Conservation (phyloP, 1,140 invertebrate species). For the Teleopsis dalmanni region DNA sequence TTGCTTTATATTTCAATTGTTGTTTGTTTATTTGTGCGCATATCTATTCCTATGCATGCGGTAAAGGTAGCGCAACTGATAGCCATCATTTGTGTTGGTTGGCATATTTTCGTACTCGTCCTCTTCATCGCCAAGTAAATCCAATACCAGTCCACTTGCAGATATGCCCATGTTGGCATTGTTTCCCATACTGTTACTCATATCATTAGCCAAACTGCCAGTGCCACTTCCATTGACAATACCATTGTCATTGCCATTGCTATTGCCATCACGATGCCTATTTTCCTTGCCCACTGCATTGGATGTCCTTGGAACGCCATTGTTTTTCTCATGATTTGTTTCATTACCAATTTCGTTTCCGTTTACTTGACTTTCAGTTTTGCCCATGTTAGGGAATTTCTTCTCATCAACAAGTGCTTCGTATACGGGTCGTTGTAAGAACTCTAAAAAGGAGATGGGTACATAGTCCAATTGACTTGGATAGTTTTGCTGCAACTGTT, state of each 20-base stretch:
- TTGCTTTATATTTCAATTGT: too few relatives aligned
- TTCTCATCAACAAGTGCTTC: too few relatives aligned
- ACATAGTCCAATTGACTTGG: constrained; percentile 30
- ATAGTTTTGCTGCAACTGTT: constrained; percentile 25
- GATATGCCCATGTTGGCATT: not conserved
- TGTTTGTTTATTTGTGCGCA: too few relatives aligned
- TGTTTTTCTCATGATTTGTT: constrained; percentile 25
- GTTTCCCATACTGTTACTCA: not conserved
- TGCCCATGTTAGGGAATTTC: constrained; percentile 1
- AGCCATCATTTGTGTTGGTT: too few relatives aligned
- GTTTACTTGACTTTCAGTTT: constrained; percentile 20
- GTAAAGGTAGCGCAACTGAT: constrained; percentile 22
- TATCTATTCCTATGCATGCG: constrained; percentile 30
- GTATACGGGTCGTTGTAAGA: constrained; percentile 1
- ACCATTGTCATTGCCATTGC: not conserved
- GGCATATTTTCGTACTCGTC: not conserved
- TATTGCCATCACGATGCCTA: not conserved
- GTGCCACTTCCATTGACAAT: not conserved
- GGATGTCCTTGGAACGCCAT: too few relatives aligned
- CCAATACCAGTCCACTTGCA: not conserved
- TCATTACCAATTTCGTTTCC: constrained; percentile 37
- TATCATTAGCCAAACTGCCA: not conserved
- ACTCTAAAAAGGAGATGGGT: constrained; percentile 11
- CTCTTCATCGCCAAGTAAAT: not conserved
- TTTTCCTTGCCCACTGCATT: too few relatives aligned